phyloP scores from a whole-genome alignment of 2,797 vertebrate species.

The Dromococcyx pavoninus region DNA sequence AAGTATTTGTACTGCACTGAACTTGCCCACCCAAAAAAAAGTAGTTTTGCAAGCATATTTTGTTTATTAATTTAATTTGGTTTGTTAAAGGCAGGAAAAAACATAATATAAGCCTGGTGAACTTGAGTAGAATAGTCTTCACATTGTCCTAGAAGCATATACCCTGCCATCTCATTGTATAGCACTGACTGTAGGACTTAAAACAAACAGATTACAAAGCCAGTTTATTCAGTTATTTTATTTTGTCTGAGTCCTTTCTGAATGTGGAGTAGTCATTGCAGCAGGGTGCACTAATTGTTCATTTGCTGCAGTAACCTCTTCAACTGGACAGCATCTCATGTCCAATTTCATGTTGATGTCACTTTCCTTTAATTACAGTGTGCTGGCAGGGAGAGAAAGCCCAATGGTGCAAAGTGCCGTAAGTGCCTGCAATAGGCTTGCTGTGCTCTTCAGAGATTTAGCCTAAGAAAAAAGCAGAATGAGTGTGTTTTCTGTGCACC shows the following conservation, averaged over 20 bases:
- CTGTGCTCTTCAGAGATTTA: background rate
- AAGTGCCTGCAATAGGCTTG: background rate
- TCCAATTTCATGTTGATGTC: constrained; percentile 33
- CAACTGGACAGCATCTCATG: constrained; percentile 57
- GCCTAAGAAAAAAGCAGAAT: background rate
- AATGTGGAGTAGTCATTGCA: constrained; percentile 17
- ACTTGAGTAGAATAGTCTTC: background rate
- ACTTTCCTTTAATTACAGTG: constrained; percentile 60
- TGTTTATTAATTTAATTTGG: background rate
- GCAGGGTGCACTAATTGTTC: constrained; percentile 71
- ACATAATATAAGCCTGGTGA: background rate
- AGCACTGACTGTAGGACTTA: constrained; percentile 7
- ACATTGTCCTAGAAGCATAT: fast-evolving
- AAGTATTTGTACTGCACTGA: background rate
- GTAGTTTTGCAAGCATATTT: background rate
- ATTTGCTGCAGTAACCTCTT: constrained; percentile 73
- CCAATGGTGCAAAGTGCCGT: background rate
- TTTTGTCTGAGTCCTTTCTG: constrained; percentile 31
- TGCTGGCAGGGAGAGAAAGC: background rate
- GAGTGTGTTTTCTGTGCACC: background rate
- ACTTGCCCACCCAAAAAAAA: background rate
- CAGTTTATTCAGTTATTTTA: constrained; percentile 54
- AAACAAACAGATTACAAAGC: constrained; percentile 65
- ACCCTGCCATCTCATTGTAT: background rate
- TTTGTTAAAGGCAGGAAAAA: background rate